Evolutionary conservation across 2,113 vertebrate genomes (phyloP), one percentile per base, ranked within the genome.

Genomic region (Cettia cetti): DNA sequence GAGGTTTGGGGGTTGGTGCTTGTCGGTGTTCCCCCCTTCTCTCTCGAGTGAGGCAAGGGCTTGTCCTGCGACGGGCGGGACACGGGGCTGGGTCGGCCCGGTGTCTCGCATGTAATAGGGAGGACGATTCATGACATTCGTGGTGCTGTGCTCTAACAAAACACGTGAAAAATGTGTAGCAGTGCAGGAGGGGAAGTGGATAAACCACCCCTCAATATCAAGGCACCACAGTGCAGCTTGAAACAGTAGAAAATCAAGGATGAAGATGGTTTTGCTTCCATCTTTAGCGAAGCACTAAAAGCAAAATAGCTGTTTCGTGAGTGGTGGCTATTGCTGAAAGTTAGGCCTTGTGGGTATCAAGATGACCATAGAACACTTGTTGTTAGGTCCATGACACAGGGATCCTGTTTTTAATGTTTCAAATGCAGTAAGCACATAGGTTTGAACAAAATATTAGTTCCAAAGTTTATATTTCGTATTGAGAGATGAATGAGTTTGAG

Each of bases 201-300:
- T 82, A n/a, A 75, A 56, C 65, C 75, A 68, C 24, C 60, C 59
- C 37, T 22, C 39, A 88, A n/a, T 52, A 35, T 3, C 70, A 86
- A 70, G 82, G 52, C 63, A 61, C 57, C 7, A 6, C 71, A 81
- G 54, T 60, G 70, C 5, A 28, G 86, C 65, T 85, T 95, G 74
- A 91, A 91, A 74, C 37, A n/a, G 39, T 18, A 70, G 78, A 86
- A 95, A 79, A 93, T 91, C 49, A 31, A 65, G 56, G 30, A 30
- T 33, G 80, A 96, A 93, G 86, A 49, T 35, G 31, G 15, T 66
- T 94, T 92, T 88, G 50, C 75, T 96, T 83, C 76, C 66, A 37
- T n/a, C 35, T 60, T 59, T 27, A 49, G 39, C 27, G 79, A 92
- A 96, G 78, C 45, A 69, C 78, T 69, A 94, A 95, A 96, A 97